Conservation (phyloP, 2,113 vertebrate species). For the Albula glossodonta region DNA sequence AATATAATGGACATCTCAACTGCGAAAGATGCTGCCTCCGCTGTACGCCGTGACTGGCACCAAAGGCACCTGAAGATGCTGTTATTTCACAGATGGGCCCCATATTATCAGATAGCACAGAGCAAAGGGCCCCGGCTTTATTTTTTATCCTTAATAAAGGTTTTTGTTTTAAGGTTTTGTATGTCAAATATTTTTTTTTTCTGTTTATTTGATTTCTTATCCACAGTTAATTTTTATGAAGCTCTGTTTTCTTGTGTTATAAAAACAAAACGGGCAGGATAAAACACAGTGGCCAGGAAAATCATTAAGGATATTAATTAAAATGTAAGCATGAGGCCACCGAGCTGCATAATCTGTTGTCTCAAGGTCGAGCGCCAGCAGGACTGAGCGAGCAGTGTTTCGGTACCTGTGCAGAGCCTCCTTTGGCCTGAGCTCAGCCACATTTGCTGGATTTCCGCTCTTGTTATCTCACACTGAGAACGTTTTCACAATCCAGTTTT, state of each 20-base stretch:
- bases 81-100: slow-evolving; percentile 11
- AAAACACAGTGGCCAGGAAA: neutral
- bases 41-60: slow-evolving; percentile 9
- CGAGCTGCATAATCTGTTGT: slow-evolving; percentile 2
- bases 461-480: neutral
- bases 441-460: neutral
- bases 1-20: slow-evolving; percentile 32
- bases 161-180: neutral
- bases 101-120: neutral
- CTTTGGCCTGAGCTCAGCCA: neutral
- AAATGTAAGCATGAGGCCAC: slow-evolving; percentile 21
- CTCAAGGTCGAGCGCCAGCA: slow-evolving; percentile 13
- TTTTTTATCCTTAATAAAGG: neutral
- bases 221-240: neutral
- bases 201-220: neutral
- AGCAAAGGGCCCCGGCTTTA: neutral
- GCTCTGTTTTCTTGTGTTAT: neutral
- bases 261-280: neutral
- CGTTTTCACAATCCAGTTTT: neutral
- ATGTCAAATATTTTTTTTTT: neutral
- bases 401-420: neutral
- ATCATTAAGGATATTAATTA: slow-evolving; percentile 24
- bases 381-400: neutral
- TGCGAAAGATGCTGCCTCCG: slow-evolving; percentile 16
- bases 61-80: slow-evolving; percentile 11